Evolutionary conservation across 1,140 invertebrate species (phyloP), one percentile per base, ranked within the genome.

Genomic region (Gryon sp.): DNA sequence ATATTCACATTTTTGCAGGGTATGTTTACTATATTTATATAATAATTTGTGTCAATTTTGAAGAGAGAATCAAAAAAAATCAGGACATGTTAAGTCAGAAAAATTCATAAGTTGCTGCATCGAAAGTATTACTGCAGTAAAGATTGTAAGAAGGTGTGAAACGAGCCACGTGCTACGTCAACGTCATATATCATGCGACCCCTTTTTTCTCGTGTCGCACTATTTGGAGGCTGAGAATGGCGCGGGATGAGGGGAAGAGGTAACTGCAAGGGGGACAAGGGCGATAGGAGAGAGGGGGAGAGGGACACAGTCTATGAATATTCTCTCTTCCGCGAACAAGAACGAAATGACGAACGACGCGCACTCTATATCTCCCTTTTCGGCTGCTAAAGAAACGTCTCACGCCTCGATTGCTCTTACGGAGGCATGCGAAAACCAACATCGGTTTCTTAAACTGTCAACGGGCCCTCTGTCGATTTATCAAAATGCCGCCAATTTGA

Each of bases 361-460:
- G 73, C 66, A 72, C 78, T 77, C 75, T 59, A 69, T 62, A 69
- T 75, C 69, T 65, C 78, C 76, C 78, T 73, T 77, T 70, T 75
- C 50, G 68, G 60, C 52, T 55, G 40, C 38, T 55, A 78, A 80
- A 77, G 69, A 80, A 78, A 79, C 73, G 79, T 48, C 77, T 81
- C 79, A 85, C 66, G 82, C 79, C 76, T 82, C 66, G 73, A 80
- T 82, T 79, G 65, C 43, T 80, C 36, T 69, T 66, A 78, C 74
- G 7, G 70, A 74, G 75, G 55, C 83, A 82, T 83, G 82, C 81
- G 81, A 85, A 82, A 82, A 77, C 50, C 60, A 76, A 83, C 86
- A 86, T 84, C 84, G 82, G 82, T 86, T 87, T 82, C 86, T 83
- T 85, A 84, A 87, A 86, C 82, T 86, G 79, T 86, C 59, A 60